Conservation (phyloP, 2,797 vertebrate genomes). For the Cyprinodon diabolis region DNA sequence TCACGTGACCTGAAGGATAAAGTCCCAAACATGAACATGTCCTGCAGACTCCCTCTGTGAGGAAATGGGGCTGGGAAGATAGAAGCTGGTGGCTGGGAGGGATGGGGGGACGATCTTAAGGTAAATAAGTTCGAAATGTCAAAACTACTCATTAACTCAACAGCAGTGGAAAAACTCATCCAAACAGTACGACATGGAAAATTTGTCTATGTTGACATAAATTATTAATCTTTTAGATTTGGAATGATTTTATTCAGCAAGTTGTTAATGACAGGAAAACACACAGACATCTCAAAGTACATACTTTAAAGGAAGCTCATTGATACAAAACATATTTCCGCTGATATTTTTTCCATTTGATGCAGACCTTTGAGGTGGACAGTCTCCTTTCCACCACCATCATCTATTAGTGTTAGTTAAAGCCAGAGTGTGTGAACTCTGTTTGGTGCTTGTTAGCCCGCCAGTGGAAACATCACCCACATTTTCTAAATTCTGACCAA, state of each 20-base stretch:
- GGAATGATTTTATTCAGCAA: neutral
- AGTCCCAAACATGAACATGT: conserved; percentile 56
- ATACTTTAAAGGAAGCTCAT: neutral
- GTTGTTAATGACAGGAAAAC: neutral
- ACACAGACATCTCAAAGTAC: neutral
- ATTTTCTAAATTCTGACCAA: no score
- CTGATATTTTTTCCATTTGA: no score
- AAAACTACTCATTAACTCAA: neutral
- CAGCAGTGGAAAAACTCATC: neutral
- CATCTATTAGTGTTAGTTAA: no score
- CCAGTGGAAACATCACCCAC: no score
- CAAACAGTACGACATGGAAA: neutral
- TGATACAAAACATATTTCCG: no score
- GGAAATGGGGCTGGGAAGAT: conserved; percentile 11
- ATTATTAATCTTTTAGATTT: neutral
- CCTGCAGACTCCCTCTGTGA: conserved; percentile 44
- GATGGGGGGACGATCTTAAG: neutral
- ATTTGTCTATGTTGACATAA: neutral
- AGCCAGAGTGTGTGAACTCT: no score
- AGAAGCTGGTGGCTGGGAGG: neutral
- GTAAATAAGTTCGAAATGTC: no score
- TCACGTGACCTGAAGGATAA: conserved; percentile 79
- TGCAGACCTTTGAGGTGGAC: no score
- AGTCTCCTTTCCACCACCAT: no score
- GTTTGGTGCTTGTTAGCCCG: no score